phyloP scores from a whole-genome alignment of 2,797 vertebrate species.

The Rhynchotus rufescens region DNA sequence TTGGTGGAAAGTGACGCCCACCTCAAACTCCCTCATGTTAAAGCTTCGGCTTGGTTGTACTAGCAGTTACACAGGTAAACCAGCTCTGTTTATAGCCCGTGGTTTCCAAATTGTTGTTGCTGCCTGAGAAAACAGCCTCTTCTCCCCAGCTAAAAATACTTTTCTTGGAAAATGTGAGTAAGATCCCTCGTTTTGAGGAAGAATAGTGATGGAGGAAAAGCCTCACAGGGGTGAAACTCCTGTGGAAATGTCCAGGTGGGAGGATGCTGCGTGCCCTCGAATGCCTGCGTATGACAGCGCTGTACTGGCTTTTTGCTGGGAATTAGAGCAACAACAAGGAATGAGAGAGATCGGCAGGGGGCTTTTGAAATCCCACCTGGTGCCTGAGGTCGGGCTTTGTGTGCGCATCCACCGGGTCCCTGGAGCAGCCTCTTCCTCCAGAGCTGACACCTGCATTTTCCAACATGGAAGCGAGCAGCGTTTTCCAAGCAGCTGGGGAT shows the following conservation, averaged over 20 bases:
- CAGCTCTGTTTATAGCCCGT: constrained; percentile 46
- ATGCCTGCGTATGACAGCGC: neutral
- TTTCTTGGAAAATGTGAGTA: neutral
- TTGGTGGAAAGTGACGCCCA: constrained; percentile 34
- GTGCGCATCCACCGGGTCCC: neutral
- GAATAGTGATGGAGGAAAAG: neutral
- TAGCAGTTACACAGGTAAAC: constrained; percentile 53
- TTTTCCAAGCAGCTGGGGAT: neutral
- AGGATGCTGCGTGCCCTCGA: constrained; percentile 16
- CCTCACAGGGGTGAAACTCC: constrained; percentile 27
- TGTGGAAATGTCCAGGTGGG: constrained; percentile 35
- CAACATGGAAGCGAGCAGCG: rapidly evolving
- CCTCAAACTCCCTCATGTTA: constrained; percentile 47
- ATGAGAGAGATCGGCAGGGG: constrained; percentile 24
- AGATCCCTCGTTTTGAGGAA: neutral
- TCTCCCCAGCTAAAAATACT: constrained; percentile 40
- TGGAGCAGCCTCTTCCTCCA: neutral
- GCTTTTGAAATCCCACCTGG: neutral
- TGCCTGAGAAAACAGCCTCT: constrained; percentile 42
- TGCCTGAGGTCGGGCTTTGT: neutral
- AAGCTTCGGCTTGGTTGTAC: constrained; percentile 44
- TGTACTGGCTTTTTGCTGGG: neutral
- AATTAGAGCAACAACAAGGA: constrained; percentile 5
- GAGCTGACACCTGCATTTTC: neutral
- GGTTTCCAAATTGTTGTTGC: constrained; percentile 40